A percentile compares a stretch with the other conserved stretches of the same genome.
Conservation (phyloP, 2,113 vertebrate species). For the Rhombomys opimus region DNA sequence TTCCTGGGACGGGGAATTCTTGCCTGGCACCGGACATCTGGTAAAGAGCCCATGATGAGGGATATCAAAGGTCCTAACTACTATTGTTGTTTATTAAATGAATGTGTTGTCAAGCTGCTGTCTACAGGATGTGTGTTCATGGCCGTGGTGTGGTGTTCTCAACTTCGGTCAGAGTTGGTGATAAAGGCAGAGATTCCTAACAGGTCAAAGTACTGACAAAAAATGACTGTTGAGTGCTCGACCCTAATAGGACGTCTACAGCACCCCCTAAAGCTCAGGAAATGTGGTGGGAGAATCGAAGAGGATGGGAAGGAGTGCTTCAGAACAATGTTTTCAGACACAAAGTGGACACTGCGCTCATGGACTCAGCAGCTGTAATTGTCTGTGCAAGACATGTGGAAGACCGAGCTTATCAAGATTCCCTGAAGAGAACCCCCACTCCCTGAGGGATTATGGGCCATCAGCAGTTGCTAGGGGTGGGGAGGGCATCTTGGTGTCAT, state of each 20-base stretch:
- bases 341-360: background rate
- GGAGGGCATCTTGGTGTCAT: background rate
- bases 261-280: background rate
- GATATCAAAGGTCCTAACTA: background rate
- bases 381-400: background rate
- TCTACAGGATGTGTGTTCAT: background rate
- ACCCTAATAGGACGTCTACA: too few species aligned
- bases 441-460: background rate
- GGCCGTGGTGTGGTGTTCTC: background rate
- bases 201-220: background rate
- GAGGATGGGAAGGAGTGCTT: background rate
- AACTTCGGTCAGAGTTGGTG: background rate
- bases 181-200: background rate
- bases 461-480: background rate
- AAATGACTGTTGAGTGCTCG: background rate
- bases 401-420: background rate
- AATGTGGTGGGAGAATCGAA: background rate
- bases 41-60: background rate
- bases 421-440: background rate
- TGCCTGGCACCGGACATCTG: background rate
- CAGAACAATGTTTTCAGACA: background rate
- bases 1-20: background rate
- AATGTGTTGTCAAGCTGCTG: background rate
- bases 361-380: background rate
- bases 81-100: background rate